These are phyloP conservation scores for Syngnathus typhle DNA, from an alignment of 2,113 vertebrate species.

Conservation along the genomic window DNA sequence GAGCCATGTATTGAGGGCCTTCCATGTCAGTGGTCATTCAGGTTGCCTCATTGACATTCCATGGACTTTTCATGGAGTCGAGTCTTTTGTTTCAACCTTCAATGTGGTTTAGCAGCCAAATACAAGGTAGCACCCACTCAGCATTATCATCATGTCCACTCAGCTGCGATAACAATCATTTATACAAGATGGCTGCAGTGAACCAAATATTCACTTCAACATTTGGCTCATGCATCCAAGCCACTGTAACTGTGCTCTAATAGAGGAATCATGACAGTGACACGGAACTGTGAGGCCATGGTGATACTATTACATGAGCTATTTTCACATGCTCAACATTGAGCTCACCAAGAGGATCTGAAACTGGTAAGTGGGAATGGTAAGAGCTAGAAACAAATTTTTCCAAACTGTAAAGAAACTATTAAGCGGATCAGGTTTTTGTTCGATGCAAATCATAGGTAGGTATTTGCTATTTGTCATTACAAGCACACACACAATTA, in stretches of 20 bases:
- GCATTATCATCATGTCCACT: conserved; percentile 5
- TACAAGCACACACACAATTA: no score
- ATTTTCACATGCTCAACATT: conserved; percentile 60
- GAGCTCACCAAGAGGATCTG: conserved; percentile 32
- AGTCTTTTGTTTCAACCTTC: conserved; percentile 42
- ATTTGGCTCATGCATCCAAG: conserved; percentile 13
- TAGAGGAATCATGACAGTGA: conserved; percentile 43
- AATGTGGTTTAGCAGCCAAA: neutral
- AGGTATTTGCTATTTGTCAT: no score
- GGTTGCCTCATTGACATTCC: conserved; percentile 66
- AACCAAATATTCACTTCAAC: neutral
- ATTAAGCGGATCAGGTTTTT: neutral
- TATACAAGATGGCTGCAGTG: neutral
- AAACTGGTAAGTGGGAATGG: conserved; percentile 15
- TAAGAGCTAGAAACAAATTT: conserved; percentile 5
- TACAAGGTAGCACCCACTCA: neutral
- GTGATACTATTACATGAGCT: conserved; percentile 56
- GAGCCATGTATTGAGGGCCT: conserved; percentile 12
- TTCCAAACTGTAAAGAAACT: neutral
- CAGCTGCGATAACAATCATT: neutral
- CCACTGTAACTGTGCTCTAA: conserved; percentile 6
- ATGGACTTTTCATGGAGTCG: conserved; percentile 39
- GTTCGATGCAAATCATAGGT: neutral
- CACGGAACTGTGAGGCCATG: conserved; percentile 23
- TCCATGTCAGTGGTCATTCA: conserved; percentile 58